phyloP scores from a whole-genome alignment of 2,797 vertebrate genomes.

The Orestias chungarensis region DNA sequence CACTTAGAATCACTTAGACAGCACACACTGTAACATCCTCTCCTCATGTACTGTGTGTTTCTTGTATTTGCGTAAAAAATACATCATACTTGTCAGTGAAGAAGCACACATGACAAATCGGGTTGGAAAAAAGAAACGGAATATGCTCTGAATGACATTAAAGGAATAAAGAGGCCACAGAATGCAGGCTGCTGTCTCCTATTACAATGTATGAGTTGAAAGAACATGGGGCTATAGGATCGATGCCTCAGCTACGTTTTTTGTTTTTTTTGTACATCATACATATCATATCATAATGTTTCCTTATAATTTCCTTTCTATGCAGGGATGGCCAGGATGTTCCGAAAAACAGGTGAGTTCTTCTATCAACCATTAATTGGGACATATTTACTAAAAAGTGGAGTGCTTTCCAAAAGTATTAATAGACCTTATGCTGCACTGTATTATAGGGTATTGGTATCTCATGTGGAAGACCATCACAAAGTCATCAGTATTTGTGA shows the following conservation, averaged over 20 bases:
- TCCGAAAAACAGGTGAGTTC: constrained; percentile 72
- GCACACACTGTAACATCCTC: neutral
- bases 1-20: constrained; percentile 2
- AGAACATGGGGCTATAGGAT: constrained; percentile 37
- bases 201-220: constrained; percentile 48
- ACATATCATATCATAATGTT: too few relatives aligned
- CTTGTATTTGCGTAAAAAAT: neutral
- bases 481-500: neutral
- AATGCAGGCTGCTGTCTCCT: constrained; percentile 46
- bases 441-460: neutral
- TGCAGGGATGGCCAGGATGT: constrained; percentile 70
- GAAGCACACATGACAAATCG: constrained; percentile 8
- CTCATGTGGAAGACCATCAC: neutral
- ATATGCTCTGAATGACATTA: constrained; percentile 25
- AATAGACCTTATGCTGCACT: neutral
- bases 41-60: neutral
- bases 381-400: neutral
- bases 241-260: constrained; percentile 30
- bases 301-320: neutral
- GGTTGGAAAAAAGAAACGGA: constrained; percentile 23
- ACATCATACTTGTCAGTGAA: constrained; percentile 1
- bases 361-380: neutral
- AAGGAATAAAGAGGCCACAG: constrained; percentile 24
- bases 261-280: too few relatives aligned
- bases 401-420: neutral